A percentile compares a stretch with the other conserved stretches of the same genome.
phyloP scores from a whole-genome alignment of 2,113 vertebrate species.

The Hoplias malabaricus region DNA sequence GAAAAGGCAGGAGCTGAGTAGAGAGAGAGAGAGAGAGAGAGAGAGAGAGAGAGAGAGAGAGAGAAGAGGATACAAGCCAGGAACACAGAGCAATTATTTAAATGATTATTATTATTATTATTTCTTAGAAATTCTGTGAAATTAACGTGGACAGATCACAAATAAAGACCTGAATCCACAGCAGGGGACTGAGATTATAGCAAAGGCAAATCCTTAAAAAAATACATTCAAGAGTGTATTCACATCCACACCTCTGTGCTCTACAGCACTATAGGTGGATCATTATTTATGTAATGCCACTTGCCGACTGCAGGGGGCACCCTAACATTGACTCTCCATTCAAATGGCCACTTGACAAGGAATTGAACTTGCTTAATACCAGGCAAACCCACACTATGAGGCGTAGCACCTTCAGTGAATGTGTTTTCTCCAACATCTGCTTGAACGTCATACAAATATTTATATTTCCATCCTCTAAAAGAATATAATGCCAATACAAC shows the following conservation, averaged over 20 bases:
- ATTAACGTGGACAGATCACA: neutral
- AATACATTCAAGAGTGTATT: neutral
- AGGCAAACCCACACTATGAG: neutral
- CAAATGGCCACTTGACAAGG: neutral
- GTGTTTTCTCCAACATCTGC: neutral
- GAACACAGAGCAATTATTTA: too few relatives aligned
- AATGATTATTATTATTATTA: too few relatives aligned
- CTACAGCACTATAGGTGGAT: too few relatives aligned
- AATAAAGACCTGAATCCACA: neutral
- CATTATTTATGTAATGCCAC: slow-evolving; percentile 7
- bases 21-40: neutral
- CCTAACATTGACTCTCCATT: slow-evolving; percentile 12
- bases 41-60: slow-evolving; percentile 15
- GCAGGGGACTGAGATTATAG: neutral
- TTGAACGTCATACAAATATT: neutral
- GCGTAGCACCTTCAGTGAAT: neutral
- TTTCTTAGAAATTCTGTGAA: neutral
- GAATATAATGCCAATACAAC: neutral
- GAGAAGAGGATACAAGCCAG: neutral
- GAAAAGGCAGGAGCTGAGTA: neutral
- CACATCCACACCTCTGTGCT: neutral
- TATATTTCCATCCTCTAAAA: too few relatives aligned
- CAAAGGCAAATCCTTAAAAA: neutral
- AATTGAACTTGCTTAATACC: neutral
- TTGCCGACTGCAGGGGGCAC: slow-evolving; percentile 39